Base-by-base conservation (phyloP, 2,797 vertebrate genomes). In the Phaenicophaeus curvirostris region DNA sequence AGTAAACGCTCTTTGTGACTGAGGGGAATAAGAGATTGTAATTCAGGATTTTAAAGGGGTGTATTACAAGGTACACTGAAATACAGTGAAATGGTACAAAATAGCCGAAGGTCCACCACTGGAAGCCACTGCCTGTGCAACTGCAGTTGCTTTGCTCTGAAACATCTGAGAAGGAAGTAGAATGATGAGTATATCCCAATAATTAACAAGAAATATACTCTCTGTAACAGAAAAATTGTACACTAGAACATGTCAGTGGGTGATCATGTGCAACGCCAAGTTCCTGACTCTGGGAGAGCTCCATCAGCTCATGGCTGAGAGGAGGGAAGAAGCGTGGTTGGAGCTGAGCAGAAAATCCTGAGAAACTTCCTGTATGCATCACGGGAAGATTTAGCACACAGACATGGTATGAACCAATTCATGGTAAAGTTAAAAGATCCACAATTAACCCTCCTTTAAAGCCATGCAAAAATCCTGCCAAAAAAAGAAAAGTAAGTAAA, bases 361-460 rank as follows among this genome's bases (percentile, higher is more conserved):
- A 77, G 20, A 71, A 84, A 59, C 31, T 23, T 31, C 53, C 33
- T 74, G 30, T 9, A 69, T 24, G 50, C n/a, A 13, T n/a, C 87
- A 75, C 1, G 27, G 33, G 37, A 71, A 53, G 37, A 59, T 53
- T 23, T 59, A 50, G 33, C 1, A 1, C n/a, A 37, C n/a, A 72
- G n/a, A 39, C 61, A 53, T 3, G 7, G 69, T 30, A 81, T 4
- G 7, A 89, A 88, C 7, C 35, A 85, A n/a, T 7, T 33, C 16
- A 46, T 1, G 11, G 82, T 91, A 85, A 88, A 81, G 67, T 13
- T 7, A 44, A 8, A 63, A 46, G 20, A 78, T 59, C 18, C 35
- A 39, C 39, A 92, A 91, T 27, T 63, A 55, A 24, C 42, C 50
- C 76, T 24, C n/a, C 19, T 94, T 93, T 53, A 20, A 89, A 87